Percentiles rank a stretch among this genome's conserved stretches.
Evolutionary conservation across 1,140 invertebrate species (phyloP).

Genomic region (Eupristina koningsbergeri): DNA sequence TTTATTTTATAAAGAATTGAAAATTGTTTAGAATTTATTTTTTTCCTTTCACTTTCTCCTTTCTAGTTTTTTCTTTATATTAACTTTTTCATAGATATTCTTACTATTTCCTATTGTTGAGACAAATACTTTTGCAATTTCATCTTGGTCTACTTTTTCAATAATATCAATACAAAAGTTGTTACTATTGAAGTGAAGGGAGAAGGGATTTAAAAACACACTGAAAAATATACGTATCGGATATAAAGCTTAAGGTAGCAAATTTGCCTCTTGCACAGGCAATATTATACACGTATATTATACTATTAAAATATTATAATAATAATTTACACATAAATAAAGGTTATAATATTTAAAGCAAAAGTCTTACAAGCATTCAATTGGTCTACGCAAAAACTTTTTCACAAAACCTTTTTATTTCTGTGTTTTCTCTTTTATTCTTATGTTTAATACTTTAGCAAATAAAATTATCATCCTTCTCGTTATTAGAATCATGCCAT

Average conservation of each 20-base stretch:
- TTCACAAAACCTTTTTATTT: background rate
- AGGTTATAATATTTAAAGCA: constrained; percentile 47
- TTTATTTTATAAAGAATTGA: too few species aligned
- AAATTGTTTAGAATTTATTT: too few species aligned
- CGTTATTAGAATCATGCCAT: background rate
- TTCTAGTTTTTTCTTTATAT: too few species aligned
- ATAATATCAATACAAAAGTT: background rate
- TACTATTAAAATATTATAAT: constrained; percentile 11
- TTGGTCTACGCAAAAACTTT: background rate
- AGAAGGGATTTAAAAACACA: background rate
- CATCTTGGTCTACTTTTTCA: too few species aligned
- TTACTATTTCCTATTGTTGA: too few species aligned
- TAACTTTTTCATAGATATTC: too few species aligned
- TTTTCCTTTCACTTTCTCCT: too few species aligned
- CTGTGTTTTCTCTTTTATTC: background rate
- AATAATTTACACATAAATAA: constrained; percentile 23
- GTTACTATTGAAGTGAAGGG: background rate
- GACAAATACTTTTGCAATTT: too few species aligned
- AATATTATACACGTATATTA: too few species aligned
- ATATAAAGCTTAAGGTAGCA: constrained; percentile 13
- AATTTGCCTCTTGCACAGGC: constrained; percentile 1
- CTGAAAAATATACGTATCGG: background rate
- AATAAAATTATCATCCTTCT: too few species aligned
- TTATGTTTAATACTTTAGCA: background rate
- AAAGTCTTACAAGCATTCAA: constrained; percentile 20